Conservation (phyloP, 1,140 invertebrate genomes). For the Scaptodrosophila lebanonensis region DNA sequence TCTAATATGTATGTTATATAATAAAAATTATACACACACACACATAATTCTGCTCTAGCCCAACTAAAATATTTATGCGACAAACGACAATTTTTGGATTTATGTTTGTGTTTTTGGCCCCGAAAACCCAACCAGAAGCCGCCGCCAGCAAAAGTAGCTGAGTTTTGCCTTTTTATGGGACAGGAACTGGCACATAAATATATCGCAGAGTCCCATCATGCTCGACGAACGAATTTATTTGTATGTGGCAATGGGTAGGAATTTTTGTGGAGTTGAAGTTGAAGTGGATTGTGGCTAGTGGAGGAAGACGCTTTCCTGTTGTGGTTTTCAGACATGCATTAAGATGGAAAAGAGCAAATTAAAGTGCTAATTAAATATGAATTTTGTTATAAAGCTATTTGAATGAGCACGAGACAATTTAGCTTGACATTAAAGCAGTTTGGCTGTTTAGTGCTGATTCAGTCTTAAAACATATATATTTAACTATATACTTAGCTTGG, state of each 20-base stretch:
- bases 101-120: slow-evolving; percentile 41
- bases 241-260: slow-evolving; percentile 55
- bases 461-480: no score
- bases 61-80: slow-evolving; percentile 74
- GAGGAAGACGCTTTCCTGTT: slow-evolving; percentile 6
- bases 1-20: slow-evolving; percentile 75
- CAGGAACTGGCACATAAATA: slow-evolving; percentile 71
- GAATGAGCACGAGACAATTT: no score
- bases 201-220: slow-evolving; percentile 49
- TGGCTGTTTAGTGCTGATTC: no score
- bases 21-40: slow-evolving; percentile 66
- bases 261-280: slow-evolving; percentile 42
- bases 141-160: slow-evolving; percentile 37
- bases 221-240: no score
- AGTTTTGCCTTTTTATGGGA: slow-evolving; percentile 47
- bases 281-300: background rate
- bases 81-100: slow-evolving; percentile 75
- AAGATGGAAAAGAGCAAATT: slow-evolving; percentile 50
- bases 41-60: slow-evolving; percentile 35
- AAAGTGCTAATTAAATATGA: slow-evolving; percentile 53
- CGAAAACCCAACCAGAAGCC: background rate
- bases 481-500: no score
- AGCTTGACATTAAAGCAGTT: no score
- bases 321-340: no score
- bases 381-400: no score